Base-by-base conservation (phyloP, 2,797 vertebrate genomes). In the Mormyrops attenuatus region DNA sequence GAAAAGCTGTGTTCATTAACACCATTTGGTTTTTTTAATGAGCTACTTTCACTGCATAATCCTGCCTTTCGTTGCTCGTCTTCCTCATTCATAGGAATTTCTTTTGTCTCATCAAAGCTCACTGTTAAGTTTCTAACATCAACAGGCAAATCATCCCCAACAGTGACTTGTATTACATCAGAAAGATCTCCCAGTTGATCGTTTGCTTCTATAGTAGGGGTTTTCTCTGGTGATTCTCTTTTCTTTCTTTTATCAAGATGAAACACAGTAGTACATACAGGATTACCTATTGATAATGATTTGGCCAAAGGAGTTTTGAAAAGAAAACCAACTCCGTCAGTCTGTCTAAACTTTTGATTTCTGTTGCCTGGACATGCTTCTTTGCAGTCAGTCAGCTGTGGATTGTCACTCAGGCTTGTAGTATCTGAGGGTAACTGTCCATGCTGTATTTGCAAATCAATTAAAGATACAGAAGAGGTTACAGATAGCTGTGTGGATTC, bases 211-310 rank as follows among this genome's bases (percentile, higher is more conserved):
- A 94, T 94, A 0, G 90, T 66, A 38, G 92, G 87, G 0, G 93
- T 80, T 90, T 94, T 94, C 69, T 96, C 96, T 57, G 95, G 94
- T 15, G 93, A 91, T 89, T 96, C 91, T 89, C 94, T 96, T 77
- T 97, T 95, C 88, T 96, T 96, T 20, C 97, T 95, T 87, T 96
- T 93, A 85, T 97, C 97, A 85, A 98, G 93, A 89, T 98, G 97
- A 89, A 97, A 91, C 0, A 97, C 95, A 38, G 97, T 95, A 0
- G 98, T 98, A 93, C 98, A 98, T 92, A 99, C 96, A 0, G 98
- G 97, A 93, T 98, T 99, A 93, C 99, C 98, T 98, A 99, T 97
- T 11, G 98, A 99, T 89, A 99, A 91, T 0, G 98, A 99, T 90
- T 98, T 96, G 50, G 97, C 95, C 52, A 99, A 97, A 0, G 99